Base-by-base conservation (phyloP, 2,888 invertebrate species). In the Strigamia maritima region DNA sequence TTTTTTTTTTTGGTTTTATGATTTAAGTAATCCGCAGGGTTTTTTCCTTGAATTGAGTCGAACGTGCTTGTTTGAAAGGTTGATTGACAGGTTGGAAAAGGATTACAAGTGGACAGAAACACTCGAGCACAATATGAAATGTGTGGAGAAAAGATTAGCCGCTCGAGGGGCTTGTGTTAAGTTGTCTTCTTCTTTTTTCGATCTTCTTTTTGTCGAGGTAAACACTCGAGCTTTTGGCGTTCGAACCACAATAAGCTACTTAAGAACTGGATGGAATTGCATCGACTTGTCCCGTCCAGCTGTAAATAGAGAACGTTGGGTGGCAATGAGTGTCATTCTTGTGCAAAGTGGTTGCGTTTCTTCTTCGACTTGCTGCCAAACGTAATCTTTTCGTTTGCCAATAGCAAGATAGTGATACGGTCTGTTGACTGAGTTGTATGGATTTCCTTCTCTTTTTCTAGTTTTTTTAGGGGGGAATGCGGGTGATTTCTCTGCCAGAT, bases 71-170 rank as follows among this genome's bases (percentile, higher is more conserved):
- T 70, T 70, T 28, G 28, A 24, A 70, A 26, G 28, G n/a, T 26
- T 16, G 70, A 70, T 70, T 70, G 70, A 70, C 70, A 70, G 70
- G 70, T 70, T n/a, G 24, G 70, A 26, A 70, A 70, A 70, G 28
- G 70, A 70, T 70, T 70, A 70, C 28, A 70, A 70, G 26, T 70
- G 28, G 26, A 70, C 26, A 70, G 28, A 70, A 70, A 70, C 70
- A 70, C 70, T 70, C 28, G 70, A 70, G 26, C 24, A 70, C 70
- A 70, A 70, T 70, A 70, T 70, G 70, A 70, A 70, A 70, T 70
- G 70, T 70, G 70, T 70, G 70, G 70, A 70, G 70, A 70, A 70
- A 70, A 70, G 70, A 70, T 70, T 70, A 70, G 70, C 70, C n/a
- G 28, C 70, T 70, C 70, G 70, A 70, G 70, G 70, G 70, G 70